These are phyloP conservation scores for Drosophila ohnishii DNA, from an alignment of 1,140 invertebrate genomes.

Conservation along the genomic window DNA sequence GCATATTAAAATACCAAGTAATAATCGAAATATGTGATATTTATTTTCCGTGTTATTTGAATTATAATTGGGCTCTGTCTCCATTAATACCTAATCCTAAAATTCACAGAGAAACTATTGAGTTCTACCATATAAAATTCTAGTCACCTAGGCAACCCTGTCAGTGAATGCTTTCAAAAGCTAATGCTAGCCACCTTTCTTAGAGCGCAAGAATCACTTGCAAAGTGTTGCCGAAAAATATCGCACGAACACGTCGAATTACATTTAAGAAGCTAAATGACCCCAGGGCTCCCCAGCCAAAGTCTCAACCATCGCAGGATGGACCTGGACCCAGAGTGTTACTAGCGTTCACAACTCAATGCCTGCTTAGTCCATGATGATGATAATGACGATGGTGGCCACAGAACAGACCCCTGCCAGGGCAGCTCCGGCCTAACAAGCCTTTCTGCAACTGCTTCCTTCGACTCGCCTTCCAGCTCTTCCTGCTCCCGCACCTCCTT, in stretches of 20 bases:
- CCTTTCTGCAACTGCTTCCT: slow-evolving; percentile 73
- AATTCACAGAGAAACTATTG: background rate
- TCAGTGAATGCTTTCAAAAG: slow-evolving; percentile 23
- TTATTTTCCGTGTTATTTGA: background rate
- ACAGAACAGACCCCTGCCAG: slow-evolving; percentile 4
- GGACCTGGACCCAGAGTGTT: slow-evolving; percentile 13
- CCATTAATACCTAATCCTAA: background rate
- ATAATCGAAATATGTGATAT: background rate
- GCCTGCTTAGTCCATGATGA: slow-evolving; percentile 57
- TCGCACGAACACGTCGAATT: slow-evolving; percentile 75
- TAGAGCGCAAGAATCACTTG: slow-evolving; percentile 58
- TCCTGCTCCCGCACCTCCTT: background rate
- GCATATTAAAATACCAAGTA: background rate
- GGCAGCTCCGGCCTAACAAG: slow-evolving; percentile 52
- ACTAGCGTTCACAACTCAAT: slow-evolving; percentile 71
- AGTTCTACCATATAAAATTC: background rate
- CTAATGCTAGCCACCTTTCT: slow-evolving; percentile 8
- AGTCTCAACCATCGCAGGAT: background rate
- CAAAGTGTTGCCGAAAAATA: slow-evolving; percentile 75
- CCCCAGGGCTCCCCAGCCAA: slow-evolving; percentile 47
- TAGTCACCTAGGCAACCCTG: slow-evolving; percentile 34
- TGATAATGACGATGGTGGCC: slow-evolving; percentile 15
- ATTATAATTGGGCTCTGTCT: background rate
- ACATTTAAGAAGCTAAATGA: slow-evolving; percentile 80
- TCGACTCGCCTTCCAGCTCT: slow-evolving; percentile 3